Conservation (phyloP, 1,140 invertebrate species). For the Brachionus sp. region DNA sequence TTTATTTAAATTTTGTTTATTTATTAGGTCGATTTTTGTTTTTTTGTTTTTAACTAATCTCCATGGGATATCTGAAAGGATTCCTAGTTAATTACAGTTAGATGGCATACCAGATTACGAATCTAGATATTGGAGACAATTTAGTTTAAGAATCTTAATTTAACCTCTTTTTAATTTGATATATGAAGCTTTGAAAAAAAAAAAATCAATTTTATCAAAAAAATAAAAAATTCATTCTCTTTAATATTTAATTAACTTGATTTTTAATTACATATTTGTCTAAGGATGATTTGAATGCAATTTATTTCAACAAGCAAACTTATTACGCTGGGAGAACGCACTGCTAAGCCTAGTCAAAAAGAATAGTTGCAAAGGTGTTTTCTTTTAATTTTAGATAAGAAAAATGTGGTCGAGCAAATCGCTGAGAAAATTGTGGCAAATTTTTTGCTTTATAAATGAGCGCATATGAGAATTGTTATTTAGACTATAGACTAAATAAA, state of each 20-base stretch:
- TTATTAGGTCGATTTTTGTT: neutral
- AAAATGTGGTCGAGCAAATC: neutral
- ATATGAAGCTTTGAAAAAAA: neutral
- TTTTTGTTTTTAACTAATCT: neutral
- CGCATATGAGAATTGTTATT: neutral
- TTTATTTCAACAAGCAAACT: no score
- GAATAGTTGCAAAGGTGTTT: no score
- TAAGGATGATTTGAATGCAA: no score
- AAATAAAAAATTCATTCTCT: neutral
- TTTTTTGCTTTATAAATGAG: neutral
- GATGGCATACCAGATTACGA: neutral
- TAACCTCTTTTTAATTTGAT: neutral
- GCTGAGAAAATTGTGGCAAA: constrained; percentile 1
- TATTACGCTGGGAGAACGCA: no score
- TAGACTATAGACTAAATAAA: constrained; percentile 26
- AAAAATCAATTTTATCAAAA: neutral
- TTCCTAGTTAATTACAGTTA: neutral
- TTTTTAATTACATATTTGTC: no score
- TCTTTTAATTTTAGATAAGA: no score
- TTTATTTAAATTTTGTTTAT: neutral
- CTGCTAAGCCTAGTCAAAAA: no score
- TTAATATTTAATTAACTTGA: no score
- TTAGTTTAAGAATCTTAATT: neutral
- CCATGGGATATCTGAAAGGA: neutral
- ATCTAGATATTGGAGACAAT: neutral